Evolutionary conservation across 2,113 vertebrate genomes (phyloP), one percentile per base, ranked within the genome.

Genomic region (Sapajus apella): DNA sequence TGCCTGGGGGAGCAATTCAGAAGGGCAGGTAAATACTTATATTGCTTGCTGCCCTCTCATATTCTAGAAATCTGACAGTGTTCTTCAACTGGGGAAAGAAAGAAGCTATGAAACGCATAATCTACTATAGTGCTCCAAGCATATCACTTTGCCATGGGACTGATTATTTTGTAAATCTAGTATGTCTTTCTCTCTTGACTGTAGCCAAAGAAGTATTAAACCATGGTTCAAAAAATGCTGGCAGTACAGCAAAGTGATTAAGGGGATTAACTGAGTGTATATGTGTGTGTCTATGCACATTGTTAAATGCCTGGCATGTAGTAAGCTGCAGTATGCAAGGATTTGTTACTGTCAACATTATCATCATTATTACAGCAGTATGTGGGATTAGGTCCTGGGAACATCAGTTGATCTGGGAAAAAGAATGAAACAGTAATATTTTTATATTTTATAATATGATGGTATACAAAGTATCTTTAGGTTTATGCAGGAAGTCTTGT

Each of bases 1-100:
- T 20, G 99, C 99, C 76, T 99, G 99, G 99, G 99, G 99, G 7
- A 99, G 99, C 98, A 99, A 99, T 66, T 99, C 99, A 0, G 99
- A 99, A 96, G 99, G 99, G 16, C 99, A 99, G 98, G 99, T 99
- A 91, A 4, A 56, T 82, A 16, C 77, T 13, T 47, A 45, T 21
- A 21, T 87, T 47, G 58, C 58, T 61, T 12, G 4, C 61, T 91
- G 64, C 30, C 66, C 37, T 73, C 40, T 61, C 50, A 30, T 40
- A 35, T 76, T 84, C 25, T 83, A 68, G 79, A 87, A 87, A 79
- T 61, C 47, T 66, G 43, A 58, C 37, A 35, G 0, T 17, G 20
- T 73, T 89, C 61, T 70, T 75, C n/a, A 32, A 58, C 45, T 91
- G 45, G 27, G 61, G 27, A 72, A 87, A 72, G 37, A 8, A n/a